Conservation (phyloP, 1,140 invertebrate genomes). For the Drosophila repletoides region DNA sequence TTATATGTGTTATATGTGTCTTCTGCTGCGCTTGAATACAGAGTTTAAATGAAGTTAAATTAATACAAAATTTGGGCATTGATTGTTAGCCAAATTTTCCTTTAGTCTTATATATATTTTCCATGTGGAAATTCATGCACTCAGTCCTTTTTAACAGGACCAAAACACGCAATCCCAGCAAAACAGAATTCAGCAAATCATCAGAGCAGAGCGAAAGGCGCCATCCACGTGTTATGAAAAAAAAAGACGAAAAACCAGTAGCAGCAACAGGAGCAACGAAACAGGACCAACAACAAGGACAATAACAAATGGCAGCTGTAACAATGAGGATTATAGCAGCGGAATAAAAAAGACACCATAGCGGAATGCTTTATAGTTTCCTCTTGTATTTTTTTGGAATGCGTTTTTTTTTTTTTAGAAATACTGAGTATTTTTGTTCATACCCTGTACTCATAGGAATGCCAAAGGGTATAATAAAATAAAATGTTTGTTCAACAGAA, state of each 20-base stretch:
- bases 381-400: conserved; percentile 41
- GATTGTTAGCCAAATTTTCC: too few species aligned
- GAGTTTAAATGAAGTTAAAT: too few species aligned
- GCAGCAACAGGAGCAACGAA: conserved; percentile 49
- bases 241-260: conserved; percentile 44
- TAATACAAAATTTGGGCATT: too few species aligned
- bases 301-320: conserved; percentile 47
- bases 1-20: too few species aligned
- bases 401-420: conserved; percentile 53
- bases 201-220: conserved; percentile 24
- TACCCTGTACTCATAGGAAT: not conserved
- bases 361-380: conserved; percentile 75
- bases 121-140: too few species aligned
- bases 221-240: conserved; percentile 54
- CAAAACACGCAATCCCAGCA: conserved; percentile 16
- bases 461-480: not conserved
- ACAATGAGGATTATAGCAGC: conserved; percentile 22
- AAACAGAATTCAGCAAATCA: conserved; percentile 55
- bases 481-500: not conserved
- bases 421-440: conserved; percentile 44
- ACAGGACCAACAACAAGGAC: conserved; percentile 43
- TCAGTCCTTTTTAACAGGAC: too few species aligned
- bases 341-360: conserved; percentile 43
- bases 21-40: too few species aligned
- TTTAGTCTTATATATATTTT: too few species aligned